Percentiles rank a stretch among this genome's conserved stretches.
These are phyloP conservation scores for Drosophila setosimentum DNA, from an alignment of 2,888 invertebrate species.

Conservation along the genomic window DNA sequence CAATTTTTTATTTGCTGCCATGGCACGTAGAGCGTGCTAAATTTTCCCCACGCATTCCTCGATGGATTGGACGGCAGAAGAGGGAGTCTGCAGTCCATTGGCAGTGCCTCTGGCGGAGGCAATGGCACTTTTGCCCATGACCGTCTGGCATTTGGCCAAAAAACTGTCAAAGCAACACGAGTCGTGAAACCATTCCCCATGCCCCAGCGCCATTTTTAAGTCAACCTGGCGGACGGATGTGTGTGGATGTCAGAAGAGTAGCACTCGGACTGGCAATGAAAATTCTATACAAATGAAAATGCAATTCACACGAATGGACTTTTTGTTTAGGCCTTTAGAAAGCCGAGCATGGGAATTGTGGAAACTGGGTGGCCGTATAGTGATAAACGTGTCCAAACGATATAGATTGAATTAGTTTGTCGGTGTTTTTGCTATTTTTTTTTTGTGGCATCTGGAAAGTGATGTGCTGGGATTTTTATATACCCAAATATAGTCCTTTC, in stretches of 20 bases:
- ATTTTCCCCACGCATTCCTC: slow-evolving; percentile 80
- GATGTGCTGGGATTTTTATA: slow-evolving; percentile 33
- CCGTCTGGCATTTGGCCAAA: slow-evolving; percentile 73
- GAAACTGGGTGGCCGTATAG: slow-evolving; percentile 26
- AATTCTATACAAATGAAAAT: slow-evolving; percentile 80
- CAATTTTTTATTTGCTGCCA: slow-evolving; percentile 74
- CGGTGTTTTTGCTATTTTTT: slow-evolving; percentile 40
- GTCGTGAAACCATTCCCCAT: slow-evolving; percentile 43
- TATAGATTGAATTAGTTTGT: slow-evolving; percentile 79
- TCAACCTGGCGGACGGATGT: slow-evolving; percentile 46
- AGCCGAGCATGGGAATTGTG: slow-evolving; percentile 15
- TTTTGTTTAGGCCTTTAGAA: slow-evolving; percentile 47
- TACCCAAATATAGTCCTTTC: slow-evolving; percentile 14
- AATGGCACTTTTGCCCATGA: slow-evolving; percentile 40
- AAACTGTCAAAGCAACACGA: slow-evolving; percentile 79
- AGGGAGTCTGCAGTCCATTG: slow-evolving; percentile 44
- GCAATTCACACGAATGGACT: slow-evolving; percentile 74
- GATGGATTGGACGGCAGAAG: slow-evolving; percentile 1
- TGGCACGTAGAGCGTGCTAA: slow-evolving; percentile 78
- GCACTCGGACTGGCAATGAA: slow-evolving; percentile 67
- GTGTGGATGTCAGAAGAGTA: slow-evolving; percentile 64
- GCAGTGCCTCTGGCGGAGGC: slow-evolving; percentile 31
- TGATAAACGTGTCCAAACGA: slow-evolving; percentile 73
- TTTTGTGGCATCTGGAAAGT: slow-evolving; percentile 24
- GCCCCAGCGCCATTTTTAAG: slow-evolving; percentile 27